These are phyloP conservation scores for Melospiza georgiana DNA, from an alignment of 2,113 vertebrate genomes.

Conservation along the genomic window DNA sequence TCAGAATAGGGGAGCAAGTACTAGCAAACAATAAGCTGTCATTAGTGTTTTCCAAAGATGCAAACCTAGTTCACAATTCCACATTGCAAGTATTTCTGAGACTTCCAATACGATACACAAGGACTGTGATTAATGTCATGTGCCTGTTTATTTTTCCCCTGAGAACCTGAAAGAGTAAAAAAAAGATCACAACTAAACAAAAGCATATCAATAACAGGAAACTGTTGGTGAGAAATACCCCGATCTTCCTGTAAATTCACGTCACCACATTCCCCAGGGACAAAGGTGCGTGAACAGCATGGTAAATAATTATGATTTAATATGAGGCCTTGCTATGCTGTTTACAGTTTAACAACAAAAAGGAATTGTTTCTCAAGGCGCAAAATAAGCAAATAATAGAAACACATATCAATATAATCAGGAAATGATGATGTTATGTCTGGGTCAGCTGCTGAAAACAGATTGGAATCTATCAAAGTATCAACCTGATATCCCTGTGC, in stretches of 20 bases:
- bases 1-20: slow-evolving; percentile 31
- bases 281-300: slow-evolving; percentile 91
- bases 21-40: slow-evolving; percentile 60
- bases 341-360: slow-evolving; percentile 87
- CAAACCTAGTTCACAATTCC: slow-evolving; percentile 1
- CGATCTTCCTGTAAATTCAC: slow-evolving; percentile 94
- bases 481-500: slow-evolving; percentile 50
- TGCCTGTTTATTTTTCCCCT: slow-evolving; percentile 86
- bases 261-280: slow-evolving; percentile 91
- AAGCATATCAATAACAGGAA: slow-evolving; percentile 99
- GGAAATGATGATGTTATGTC: slow-evolving; percentile 87
- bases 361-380: slow-evolving; percentile 87
- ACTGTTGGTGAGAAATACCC: slow-evolving; percentile 99
- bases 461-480: slow-evolving; percentile 73
- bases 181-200: slow-evolving; percentile 92
- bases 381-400: slow-evolving; percentile 84
- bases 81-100: slow-evolving; percentile 2
- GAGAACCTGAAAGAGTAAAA: slow-evolving; percentile 85
- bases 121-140: slow-evolving; percentile 71
- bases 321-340: slow-evolving; percentile 84
- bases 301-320: slow-evolving; percentile 97
- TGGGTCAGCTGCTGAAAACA: slow-evolving; percentile 81
- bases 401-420: slow-evolving; percentile 83
- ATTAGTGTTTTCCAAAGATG: slow-evolving; percentile 14
- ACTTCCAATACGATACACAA: slow-evolving; percentile 54